Evolutionary conservation across 2,797 vertebrate genomes (phyloP).

Genomic region (Sciaenops ocellatus): DNA sequence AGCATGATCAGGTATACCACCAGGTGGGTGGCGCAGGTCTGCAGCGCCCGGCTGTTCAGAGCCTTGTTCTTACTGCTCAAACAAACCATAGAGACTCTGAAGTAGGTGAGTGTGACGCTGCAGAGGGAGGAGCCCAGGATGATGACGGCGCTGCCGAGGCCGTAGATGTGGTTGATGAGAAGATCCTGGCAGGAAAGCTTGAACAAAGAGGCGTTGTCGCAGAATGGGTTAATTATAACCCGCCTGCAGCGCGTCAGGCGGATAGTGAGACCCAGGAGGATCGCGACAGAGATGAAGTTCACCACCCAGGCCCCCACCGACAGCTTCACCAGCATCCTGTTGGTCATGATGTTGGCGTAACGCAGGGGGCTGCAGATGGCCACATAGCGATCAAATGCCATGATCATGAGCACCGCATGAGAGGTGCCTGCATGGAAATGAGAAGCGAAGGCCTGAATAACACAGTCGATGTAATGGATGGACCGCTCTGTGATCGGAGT

Average conservation of each 20-base stretch:
- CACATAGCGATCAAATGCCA: constrained; percentile 87
- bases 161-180: constrained; percentile 80
- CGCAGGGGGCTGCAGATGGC: constrained; percentile 85
- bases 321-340: constrained; percentile 70
- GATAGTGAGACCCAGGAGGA: constrained; percentile 74
- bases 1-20: constrained; percentile 60
- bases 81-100: constrained; percentile 71
- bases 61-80: constrained; percentile 63
- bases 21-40: constrained; percentile 67
- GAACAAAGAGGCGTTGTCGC: constrained; percentile 88
- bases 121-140: constrained; percentile 64
- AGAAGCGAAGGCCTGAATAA: constrained; percentile 83
- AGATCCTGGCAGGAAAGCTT: constrained; percentile 83
- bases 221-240: constrained; percentile 83
- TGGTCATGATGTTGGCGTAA: constrained; percentile 78
- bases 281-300: constrained; percentile 69
- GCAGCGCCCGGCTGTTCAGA: constrained; percentile 66
- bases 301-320: constrained; percentile 56
- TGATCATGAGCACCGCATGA: constrained; percentile 83
- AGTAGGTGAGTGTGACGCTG: constrained; percentile 74
- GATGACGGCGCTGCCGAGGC: constrained; percentile 74
- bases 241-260: constrained; percentile 80
- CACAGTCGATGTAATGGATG: constrained; percentile 79
- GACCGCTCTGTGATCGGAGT: constrained; percentile 67
- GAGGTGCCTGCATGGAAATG: constrained; percentile 81